Percentiles rank a stretch among this genome's conserved stretches.
Evolutionary conservation across 2,888 invertebrate genomes (phyloP).

Genomic region (Drosophila mulleri): DNA sequence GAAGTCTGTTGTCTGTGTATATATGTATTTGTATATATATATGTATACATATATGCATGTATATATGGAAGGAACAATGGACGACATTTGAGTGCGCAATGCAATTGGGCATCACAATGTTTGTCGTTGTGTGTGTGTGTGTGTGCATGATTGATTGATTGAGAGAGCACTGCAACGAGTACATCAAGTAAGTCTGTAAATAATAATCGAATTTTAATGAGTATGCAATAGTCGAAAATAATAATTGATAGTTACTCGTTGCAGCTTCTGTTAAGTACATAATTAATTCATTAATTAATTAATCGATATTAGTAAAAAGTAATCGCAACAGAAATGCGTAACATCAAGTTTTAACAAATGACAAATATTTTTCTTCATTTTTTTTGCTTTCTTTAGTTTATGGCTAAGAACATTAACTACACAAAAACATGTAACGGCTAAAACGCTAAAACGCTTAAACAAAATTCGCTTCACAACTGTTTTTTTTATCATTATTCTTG

Average conservation of each 20-base stretch:
- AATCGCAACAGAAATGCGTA: constrained; percentile 70
- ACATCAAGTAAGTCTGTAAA: neutral
- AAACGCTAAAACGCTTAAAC: constrained; percentile 66
- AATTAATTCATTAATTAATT: constrained; percentile 28
- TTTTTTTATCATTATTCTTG: too few species aligned
- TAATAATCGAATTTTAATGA: neutral
- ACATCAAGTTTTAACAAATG: constrained; percentile 61
- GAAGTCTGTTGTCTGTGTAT: constrained; percentile 35
- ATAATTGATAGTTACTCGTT: constrained; percentile 2
- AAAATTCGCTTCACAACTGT: constrained; percentile 62
- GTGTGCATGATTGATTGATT: constrained; percentile 9
- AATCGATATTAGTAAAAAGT: constrained; percentile 24
- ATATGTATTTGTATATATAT: neutral
- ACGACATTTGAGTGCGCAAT: constrained; percentile 63
- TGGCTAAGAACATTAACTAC: constrained; percentile 58
- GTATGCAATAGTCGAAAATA: neutral
- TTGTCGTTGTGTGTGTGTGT: constrained; percentile 55
- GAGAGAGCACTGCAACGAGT: constrained; percentile 11
- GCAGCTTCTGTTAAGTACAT: constrained; percentile 11
- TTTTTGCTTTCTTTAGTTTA: neutral
- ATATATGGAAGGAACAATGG: constrained; percentile 81
- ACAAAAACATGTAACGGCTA: constrained; percentile 60
- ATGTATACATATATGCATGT: constrained; percentile 60
- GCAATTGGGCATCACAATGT: constrained; percentile 47
- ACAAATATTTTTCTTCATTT: constrained; percentile 1